A percentile compares a stretch with the other conserved stretches of the same genome.
Evolutionary conservation across 2,888 invertebrate species (phyloP).

Genomic region (Metalampra italica): DNA sequence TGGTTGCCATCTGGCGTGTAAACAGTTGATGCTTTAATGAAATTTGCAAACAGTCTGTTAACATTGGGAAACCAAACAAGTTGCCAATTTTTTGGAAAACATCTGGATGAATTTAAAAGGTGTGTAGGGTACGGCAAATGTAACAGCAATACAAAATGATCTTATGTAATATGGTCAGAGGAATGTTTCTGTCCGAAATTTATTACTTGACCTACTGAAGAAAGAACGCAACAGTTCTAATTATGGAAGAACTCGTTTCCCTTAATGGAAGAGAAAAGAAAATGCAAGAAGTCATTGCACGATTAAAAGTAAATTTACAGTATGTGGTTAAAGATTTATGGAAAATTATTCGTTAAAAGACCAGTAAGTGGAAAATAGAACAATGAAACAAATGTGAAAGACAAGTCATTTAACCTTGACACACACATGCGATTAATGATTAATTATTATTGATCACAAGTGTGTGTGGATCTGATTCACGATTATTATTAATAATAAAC

Average conservation of each 20-base stretch:
- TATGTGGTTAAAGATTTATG: no score
- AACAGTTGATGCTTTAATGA: neutral
- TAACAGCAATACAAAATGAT: no score
- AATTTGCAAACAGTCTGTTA: neutral
- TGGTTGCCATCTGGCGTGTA: neutral
- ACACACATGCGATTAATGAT: constrained; percentile 1
- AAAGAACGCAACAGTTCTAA: no score
- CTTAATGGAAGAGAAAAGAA: no score
- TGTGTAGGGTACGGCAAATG: neutral
- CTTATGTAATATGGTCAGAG: no score
- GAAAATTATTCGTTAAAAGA: neutral
- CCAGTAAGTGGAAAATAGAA: neutral
- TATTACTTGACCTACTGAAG: no score
- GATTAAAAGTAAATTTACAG: no score
- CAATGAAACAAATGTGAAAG: neutral
- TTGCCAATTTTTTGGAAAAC: neutral
- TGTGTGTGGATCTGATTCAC: no score
- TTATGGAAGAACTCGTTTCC: no score
- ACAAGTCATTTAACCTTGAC: neutral
- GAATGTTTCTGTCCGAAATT: no score
- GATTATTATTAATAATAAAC: constrained; percentile 3
- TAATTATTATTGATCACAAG: no score
- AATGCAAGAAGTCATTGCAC: no score
- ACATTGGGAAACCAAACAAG: neutral
- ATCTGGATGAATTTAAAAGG: neutral